Conservation (phyloP, 2,797 vertebrate genomes). For the Hapalemur alaotrensis region DNA sequence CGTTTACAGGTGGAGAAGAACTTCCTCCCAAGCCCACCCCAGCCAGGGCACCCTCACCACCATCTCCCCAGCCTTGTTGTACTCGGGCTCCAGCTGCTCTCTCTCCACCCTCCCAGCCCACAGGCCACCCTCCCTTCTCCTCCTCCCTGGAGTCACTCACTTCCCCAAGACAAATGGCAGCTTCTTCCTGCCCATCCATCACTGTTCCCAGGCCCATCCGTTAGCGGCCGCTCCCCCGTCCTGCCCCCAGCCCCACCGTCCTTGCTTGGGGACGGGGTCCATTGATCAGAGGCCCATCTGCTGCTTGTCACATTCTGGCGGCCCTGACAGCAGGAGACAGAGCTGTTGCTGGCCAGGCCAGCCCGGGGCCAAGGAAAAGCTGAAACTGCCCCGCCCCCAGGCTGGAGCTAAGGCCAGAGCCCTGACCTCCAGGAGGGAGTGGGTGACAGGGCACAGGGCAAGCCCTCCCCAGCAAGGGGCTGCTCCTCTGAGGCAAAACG, state of each 20-base stretch:
- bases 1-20: background rate
- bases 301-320: conserved; percentile 84
- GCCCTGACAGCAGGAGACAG: conserved; percentile 86
- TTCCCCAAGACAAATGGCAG: conserved; percentile 95
- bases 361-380: conserved; percentile 78
- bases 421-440: background rate
- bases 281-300: conserved; percentile 94
- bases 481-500: background rate
- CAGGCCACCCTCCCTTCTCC: conserved; percentile 70
- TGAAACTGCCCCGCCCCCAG: conserved; percentile 47
- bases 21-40: background rate
- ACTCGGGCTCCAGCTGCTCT: background rate
- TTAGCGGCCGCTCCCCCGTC: conserved; percentile 82
- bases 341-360: conserved; percentile 83
- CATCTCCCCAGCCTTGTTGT: background rate
- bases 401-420: conserved; percentile 13
- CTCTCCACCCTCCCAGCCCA: background rate
- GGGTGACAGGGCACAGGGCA: background rate
- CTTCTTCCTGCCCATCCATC: conserved; percentile 94
- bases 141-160: conserved; percentile 84
- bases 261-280: conserved; percentile 92
- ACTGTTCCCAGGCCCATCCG: conserved; percentile 85
- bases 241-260: conserved; percentile 96
- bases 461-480: background rate
- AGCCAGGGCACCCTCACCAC: background rate